Evolutionary conservation across 1,140 invertebrate species (phyloP), one percentile per base, ranked within the genome.

Genomic region (Penaeus vannamei): DNA sequence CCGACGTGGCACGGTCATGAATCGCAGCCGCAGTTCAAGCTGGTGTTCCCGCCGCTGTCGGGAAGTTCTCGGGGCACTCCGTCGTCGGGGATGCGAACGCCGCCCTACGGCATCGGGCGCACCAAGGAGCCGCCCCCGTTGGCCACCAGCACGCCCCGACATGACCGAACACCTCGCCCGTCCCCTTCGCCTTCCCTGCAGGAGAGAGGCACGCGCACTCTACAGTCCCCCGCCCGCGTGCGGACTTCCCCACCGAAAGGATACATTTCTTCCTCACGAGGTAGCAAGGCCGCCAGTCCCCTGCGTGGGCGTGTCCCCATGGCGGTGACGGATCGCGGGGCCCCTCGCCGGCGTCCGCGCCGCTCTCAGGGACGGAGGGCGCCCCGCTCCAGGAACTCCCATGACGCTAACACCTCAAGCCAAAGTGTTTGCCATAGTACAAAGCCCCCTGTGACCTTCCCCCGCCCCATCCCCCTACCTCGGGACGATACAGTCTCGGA

Each of bases 71-170:
- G 2, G 66, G 46, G 66, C 42, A 20, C 72, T 8, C 42, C n/a
- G 29, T 36, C 72, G 26, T 29, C 42, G 72, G 72, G 72, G 42
- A 61, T 26, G 59, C 59, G 59, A 60, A 22, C 59, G 36, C 72
- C 26, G 60, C 36, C 53, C 32, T 36, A 42, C 12, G 85, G 69
- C 26, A 59, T 59, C 7, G 69, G 69, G 53, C 53, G 85, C 59
- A 20, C 59, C 22, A 79, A 53, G 36, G 85, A 86, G 61, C 85
- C 85, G 20, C 87, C 89, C 72, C 90, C 90, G 26, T 77, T 91
- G 66, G 90, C 90, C 72, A 91, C 90, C 69, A 91, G 90, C 64
- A 91, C 90, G 46, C 90, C 90, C 60, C 88, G 90, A 64, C 90
- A 90, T 66, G 81, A 69, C 69, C 79, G 90, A 46, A 86, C 87